Conservation (phyloP, 2,888 invertebrate genomes). For the Pocota personata region DNA sequence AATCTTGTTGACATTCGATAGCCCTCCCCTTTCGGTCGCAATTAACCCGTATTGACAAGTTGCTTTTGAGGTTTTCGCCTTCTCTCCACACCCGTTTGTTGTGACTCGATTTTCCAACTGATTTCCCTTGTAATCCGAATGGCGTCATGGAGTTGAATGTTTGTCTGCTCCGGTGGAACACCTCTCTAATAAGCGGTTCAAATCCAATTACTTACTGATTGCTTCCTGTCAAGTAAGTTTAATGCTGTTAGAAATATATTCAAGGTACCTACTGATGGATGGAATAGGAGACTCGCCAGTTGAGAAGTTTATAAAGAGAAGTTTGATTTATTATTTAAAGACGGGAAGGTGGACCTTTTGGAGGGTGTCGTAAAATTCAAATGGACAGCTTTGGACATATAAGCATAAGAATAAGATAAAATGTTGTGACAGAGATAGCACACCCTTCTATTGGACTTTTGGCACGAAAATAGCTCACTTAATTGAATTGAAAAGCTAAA, state of each 20-base stretch:
- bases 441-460: too few species aligned
- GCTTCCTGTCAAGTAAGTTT: constrained; percentile 47
- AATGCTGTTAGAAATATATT: constrained; percentile 12
- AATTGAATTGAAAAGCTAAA: too few species aligned
- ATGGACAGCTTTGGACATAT: too few species aligned
- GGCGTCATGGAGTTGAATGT: not conserved
- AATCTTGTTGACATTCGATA: constrained; percentile 38
- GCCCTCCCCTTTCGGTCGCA: not conserved
- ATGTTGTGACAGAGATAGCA: too few species aligned
- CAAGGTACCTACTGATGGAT: not conserved
- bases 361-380: too few species aligned
- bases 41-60: constrained; percentile 39
- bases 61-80: not conserved
- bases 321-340: not conserved
- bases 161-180: constrained; percentile 11
- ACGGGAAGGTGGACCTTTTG: not conserved
- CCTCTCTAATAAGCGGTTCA: constrained; percentile 38
- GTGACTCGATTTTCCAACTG: constrained; percentile 51
- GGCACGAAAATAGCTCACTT: too few species aligned
- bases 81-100: not conserved
- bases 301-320: not conserved
- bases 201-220: constrained; percentile 65
- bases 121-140: constrained; percentile 19
- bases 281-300: not conserved
- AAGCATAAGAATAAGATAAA: too few species aligned